These are phyloP conservation scores for Pangasius sanitwongsei DNA, from an alignment of 2,797 vertebrate species.

Conservation along the genomic window DNA sequence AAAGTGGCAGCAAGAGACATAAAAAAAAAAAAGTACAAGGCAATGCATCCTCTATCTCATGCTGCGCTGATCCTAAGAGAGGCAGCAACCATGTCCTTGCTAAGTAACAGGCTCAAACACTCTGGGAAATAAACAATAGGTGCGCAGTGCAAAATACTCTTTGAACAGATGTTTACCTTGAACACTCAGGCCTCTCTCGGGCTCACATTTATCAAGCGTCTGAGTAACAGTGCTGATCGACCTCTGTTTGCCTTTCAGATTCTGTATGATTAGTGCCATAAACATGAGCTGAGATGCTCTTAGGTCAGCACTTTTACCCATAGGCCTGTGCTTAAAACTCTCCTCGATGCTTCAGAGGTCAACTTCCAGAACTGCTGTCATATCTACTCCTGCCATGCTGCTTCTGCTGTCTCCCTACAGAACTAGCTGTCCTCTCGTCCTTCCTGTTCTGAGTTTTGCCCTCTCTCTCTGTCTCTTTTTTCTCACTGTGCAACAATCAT, in stretches of 20 bases:
- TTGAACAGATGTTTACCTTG: constrained; percentile 46
- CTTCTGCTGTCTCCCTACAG: constrained; percentile 18
- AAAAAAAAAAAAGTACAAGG: background rate
- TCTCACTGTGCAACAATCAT: background rate
- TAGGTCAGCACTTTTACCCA: constrained; percentile 38
- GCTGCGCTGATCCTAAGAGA: constrained; percentile 18
- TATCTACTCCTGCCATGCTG: constrained; percentile 34
- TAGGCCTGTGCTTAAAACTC: constrained; percentile 1
- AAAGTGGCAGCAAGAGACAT: background rate
- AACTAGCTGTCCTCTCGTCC: constrained; percentile 16
- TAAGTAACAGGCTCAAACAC: constrained; percentile 29
- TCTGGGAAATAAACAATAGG: constrained; percentile 45
- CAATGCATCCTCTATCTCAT: constrained; percentile 8
- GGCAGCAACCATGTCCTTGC: constrained; percentile 33
- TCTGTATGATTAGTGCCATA: constrained; percentile 16
- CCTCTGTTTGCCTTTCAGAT: constrained; percentile 25
- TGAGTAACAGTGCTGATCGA: constrained; percentile 29
- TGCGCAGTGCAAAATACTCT: constrained; percentile 18
- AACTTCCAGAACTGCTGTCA: constrained; percentile 34
- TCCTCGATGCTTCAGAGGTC: constrained; percentile 25
- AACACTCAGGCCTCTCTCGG: constrained; percentile 16
- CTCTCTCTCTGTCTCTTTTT: background rate
- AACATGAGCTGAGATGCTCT: constrained; percentile 8
- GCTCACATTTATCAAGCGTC: constrained; percentile 2
- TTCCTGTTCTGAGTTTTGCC: background rate